phyloP scores from a whole-genome alignment of 2,888 invertebrate species.

The Latrodectus hesperus region DNA sequence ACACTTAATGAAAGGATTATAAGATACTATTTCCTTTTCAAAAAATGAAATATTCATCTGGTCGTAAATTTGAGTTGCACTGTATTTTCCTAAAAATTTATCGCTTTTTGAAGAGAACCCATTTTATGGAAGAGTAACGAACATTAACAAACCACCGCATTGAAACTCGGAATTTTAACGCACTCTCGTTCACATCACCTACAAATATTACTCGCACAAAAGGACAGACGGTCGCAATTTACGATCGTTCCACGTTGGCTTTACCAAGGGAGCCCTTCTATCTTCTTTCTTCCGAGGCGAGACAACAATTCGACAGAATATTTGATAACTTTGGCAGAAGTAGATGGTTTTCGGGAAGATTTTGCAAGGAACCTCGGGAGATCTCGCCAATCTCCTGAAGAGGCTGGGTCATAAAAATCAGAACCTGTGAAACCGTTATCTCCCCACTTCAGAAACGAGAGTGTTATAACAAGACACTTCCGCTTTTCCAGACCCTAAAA shows the following conservation, averaged over 20 bases:
- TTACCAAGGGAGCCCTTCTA: not conserved
- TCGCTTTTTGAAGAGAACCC: too few species aligned
- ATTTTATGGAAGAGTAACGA: too few species aligned
- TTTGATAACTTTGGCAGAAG: not conserved
- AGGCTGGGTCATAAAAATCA: conserved; percentile 20
- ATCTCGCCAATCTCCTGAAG: not conserved
- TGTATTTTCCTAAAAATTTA: too few species aligned
- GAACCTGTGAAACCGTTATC: conserved; percentile 26
- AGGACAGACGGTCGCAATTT: not conserved
- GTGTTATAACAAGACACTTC: not conserved
- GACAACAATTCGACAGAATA: not conserved
- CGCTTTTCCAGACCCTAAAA: not conserved
- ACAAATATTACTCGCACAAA: too few species aligned
- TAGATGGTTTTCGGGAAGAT: not conserved
- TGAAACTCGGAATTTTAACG: too few species aligned
- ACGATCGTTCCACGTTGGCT: not conserved
- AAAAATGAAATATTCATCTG: not conserved
- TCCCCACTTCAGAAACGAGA: not conserved
- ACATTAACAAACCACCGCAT: too few species aligned
- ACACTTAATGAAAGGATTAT: too few species aligned
- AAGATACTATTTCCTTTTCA: too few species aligned
- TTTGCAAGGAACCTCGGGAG: not conserved
- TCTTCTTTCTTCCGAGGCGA: too few species aligned
- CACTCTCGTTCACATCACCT: too few species aligned
- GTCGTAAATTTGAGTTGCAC: too few species aligned